Evolutionary conservation across 2,797 vertebrate genomes (phyloP).

Genomic region (Ambastaia sidthimunki): DNA sequence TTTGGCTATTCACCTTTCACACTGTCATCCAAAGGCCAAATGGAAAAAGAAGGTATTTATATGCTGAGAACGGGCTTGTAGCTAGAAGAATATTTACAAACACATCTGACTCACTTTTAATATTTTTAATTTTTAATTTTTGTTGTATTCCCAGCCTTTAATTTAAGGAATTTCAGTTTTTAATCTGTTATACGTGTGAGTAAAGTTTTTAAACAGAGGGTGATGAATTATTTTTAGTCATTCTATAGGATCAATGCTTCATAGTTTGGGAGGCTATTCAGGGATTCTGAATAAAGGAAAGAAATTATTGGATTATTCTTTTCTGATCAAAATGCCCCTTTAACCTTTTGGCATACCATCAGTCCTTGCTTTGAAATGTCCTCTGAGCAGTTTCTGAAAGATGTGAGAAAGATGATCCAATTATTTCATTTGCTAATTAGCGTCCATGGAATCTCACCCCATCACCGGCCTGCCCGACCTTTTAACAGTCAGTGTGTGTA

Average conservation of each 20-base stretch:
- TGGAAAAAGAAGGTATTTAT: slow-evolving; percentile 22
- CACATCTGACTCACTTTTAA: background rate
- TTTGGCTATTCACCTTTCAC: slow-evolving; percentile 62
- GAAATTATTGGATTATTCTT: slow-evolving; percentile 60
- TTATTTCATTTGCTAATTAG: slow-evolving; percentile 72
- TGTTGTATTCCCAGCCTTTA: background rate
- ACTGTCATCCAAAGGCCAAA: slow-evolving; percentile 53
- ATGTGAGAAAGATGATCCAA: slow-evolving; percentile 67
- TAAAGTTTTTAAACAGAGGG: background rate
- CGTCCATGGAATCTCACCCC: slow-evolving; percentile 58
- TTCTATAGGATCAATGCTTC: slow-evolving; percentile 35
- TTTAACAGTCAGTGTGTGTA: slow-evolving; percentile 45
- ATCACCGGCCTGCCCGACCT: slow-evolving; percentile 46
- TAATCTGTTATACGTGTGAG: background rate
- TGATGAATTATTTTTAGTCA: background rate
- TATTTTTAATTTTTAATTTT: background rate
- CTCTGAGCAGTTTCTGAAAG: slow-evolving; percentile 58
- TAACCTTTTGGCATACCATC: slow-evolving; percentile 43
- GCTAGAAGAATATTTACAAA: slow-evolving; percentile 1
- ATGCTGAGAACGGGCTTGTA: background rate
- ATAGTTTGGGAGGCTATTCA: slow-evolving; percentile 45
- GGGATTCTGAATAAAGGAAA: slow-evolving; percentile 47
- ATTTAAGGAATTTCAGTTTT: background rate
- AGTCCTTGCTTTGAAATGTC: slow-evolving; percentile 50
- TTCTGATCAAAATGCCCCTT: slow-evolving; percentile 46